A percentile compares a stretch with the other conserved stretches of the same genome.
Conservation (phyloP, 2,113 vertebrate species). For the Zapornia atra region DNA sequence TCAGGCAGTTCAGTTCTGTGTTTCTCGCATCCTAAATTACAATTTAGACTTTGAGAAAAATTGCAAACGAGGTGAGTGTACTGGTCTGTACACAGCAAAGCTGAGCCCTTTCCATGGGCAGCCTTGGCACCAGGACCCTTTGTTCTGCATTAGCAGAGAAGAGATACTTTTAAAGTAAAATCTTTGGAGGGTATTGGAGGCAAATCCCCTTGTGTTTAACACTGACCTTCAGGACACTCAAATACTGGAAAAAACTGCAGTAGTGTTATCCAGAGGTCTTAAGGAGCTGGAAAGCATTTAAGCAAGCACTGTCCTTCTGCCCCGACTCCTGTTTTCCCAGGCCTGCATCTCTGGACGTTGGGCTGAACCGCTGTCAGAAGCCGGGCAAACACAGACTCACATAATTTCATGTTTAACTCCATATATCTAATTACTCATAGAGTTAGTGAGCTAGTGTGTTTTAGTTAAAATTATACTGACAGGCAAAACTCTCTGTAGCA, state of each 20-base stretch:
- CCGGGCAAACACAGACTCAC: neutral
- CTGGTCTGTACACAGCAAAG: neutral
- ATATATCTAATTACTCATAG: conserved; percentile 28
- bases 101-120: neutral
- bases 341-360: fast-evolving
- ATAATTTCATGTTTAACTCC: neutral
- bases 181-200: neutral
- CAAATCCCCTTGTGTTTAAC: conserved; percentile 2
- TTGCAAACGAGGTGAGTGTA: neutral
- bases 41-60: neutral
- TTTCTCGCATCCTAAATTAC: neutral
- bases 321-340: neutral
- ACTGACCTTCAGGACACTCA: neutral
- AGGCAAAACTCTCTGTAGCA: conserved; percentile 27
- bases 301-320: neutral
- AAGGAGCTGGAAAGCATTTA: neutral
- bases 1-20: neutral
- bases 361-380: neutral
- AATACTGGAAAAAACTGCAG: neutral
- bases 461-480: conserved; percentile 28
- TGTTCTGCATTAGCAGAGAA: neutral
- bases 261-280: neutral
- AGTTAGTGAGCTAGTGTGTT: neutral
- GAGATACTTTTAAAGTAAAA: neutral
- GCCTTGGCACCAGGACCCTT: fast-evolving